phyloP scores from a whole-genome alignment of 2,797 vertebrate species.

The Spheniscus humboldti region DNA sequence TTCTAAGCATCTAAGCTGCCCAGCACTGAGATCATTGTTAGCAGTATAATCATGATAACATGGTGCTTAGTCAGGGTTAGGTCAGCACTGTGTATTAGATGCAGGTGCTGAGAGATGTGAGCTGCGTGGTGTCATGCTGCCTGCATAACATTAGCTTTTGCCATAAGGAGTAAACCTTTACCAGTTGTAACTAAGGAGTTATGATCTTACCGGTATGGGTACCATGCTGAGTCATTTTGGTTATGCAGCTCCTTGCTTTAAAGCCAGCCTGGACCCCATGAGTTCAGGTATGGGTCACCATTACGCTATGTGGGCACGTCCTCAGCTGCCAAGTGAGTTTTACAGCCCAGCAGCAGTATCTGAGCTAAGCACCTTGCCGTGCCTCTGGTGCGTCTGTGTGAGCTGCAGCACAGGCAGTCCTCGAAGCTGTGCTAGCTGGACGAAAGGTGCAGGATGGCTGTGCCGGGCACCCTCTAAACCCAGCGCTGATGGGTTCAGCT shows the following conservation, averaged over 20 bases:
- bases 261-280: not conserved
- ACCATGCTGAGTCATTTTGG: rapidly evolving
- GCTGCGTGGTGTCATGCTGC: not conserved
- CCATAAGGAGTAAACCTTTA: not conserved
- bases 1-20: not conserved
- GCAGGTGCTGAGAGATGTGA: not conserved
- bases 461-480: too few relatives aligned
- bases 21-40: not conserved
- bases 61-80: not conserved
- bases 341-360: not conserved
- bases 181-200: not conserved
- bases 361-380: not conserved
- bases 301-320: rapidly evolving
- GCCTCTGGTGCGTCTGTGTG: rapidly evolving
- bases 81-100: rapidly evolving
- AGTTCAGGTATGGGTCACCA: not conserved
- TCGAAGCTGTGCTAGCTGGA: not conserved
- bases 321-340: not conserved
- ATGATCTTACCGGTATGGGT: rapidly evolving
- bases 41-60: not conserved
- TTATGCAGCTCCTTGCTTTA: not conserved
- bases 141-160: not conserved
- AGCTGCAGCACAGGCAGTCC: not conserved
- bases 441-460: not conserved
- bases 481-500: rapidly evolving